phyloP scores from a whole-genome alignment of 92 coral and sea anemone genomes.

The Umimayanthus kanabou region DNA sequence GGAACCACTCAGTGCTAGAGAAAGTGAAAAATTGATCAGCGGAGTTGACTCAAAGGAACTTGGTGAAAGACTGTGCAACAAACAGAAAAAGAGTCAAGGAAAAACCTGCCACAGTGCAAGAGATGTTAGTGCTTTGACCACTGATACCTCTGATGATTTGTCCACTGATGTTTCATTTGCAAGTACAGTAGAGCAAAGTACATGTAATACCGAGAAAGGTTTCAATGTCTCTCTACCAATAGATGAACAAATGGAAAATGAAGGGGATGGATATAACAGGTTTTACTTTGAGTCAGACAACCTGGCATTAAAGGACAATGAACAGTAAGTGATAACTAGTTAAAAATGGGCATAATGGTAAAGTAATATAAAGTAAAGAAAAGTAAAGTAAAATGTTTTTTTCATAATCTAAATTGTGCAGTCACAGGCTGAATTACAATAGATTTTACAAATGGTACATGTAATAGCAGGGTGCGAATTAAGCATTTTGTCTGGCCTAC shows the following conservation, averaged over 20 bases:
- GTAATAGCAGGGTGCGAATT: too few relatives aligned
- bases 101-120: neutral
- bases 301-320: conserved; percentile 84
- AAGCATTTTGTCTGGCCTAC: too few relatives aligned
- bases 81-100: neutral
- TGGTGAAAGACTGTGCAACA: neutral
- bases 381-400: too few relatives aligned
- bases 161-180: neutral
- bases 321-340: conserved; percentile 70
- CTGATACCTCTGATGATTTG: neutral
- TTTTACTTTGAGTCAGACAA: conserved; percentile 97
- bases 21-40: neutral
- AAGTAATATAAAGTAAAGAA: neutral
- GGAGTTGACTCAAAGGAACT: neutral
- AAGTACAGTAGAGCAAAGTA: neutral
- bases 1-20: neutral
- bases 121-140: neutral
- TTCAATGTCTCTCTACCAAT: conserved; percentile 25
- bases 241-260: conserved; percentile 64
- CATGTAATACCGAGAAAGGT: neutral
- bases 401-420: too few relatives aligned
- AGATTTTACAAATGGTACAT: too few relatives aligned
- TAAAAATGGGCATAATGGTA: neutral
- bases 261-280: conserved; percentile 63
- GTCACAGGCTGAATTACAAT: too few relatives aligned